Evolutionary conservation across 2,113 vertebrate species (phyloP).

Genomic region (Odontophorus gujanensis): DNA sequence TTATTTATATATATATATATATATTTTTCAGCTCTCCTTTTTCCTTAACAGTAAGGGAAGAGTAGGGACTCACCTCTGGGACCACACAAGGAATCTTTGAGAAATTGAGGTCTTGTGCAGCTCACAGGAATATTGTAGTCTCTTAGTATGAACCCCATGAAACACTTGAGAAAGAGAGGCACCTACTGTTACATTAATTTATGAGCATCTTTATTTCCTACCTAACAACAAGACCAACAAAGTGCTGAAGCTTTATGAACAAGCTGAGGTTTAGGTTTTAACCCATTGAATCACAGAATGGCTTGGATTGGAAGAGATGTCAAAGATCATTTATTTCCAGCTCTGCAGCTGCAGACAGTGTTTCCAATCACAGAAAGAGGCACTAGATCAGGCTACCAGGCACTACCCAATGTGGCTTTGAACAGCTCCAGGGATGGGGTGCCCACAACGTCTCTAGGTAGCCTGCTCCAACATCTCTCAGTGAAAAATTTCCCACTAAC

Average conservation of each 20-base stretch:
- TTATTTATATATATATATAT: neutral
- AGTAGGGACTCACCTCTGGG: neutral
- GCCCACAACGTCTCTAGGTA: too few species aligned
- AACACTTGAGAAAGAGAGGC: neutral
- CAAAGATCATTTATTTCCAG: too few species aligned
- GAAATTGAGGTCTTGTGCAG: neutral
- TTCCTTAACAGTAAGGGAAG: neutral
- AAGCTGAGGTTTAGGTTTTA: neutral
- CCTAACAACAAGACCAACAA: neutral
- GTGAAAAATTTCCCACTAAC: too few species aligned
- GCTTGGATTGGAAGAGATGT: too few species aligned
- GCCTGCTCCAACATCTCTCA: too few species aligned
- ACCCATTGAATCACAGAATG: too few species aligned
- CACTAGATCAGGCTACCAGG: too few species aligned
- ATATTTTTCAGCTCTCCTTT: neutral
- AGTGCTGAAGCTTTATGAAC: neutral
- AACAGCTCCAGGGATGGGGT: too few species aligned
- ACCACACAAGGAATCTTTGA: neutral
- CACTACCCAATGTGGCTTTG: too few species aligned
- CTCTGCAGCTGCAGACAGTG: too few species aligned
- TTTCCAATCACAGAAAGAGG: too few species aligned
- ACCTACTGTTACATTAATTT: neutral
- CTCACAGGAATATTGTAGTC: neutral
- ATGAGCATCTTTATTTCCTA: neutral
- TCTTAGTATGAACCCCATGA: neutral